Conservation (phyloP, 2,888 invertebrate species). For the Reticulitermes lucifugus region DNA sequence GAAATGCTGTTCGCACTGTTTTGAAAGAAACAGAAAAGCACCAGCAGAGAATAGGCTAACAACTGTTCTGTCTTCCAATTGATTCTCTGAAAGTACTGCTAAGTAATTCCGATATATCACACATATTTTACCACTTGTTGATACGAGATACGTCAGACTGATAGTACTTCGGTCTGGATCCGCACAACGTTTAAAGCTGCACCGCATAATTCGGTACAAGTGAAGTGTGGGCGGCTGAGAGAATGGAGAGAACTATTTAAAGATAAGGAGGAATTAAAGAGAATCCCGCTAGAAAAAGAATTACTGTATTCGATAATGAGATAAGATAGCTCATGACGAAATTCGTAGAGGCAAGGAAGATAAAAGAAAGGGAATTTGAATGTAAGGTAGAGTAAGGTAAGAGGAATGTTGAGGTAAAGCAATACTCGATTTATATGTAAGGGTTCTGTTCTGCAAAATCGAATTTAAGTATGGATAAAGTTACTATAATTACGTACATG, state of each 20-base stretch:
- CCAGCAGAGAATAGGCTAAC: too few relatives aligned
- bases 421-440: too few relatives aligned
- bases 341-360: neutral
- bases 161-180: neutral
- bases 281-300: neutral
- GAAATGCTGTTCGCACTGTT: too few relatives aligned
- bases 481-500: too few relatives aligned
- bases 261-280: neutral
- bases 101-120: neutral
- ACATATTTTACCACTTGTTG: neutral
- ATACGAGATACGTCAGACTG: neutral
- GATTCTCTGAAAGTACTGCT: neutral
- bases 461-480: too few relatives aligned
- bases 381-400: too few relatives aligned
- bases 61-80: too few relatives aligned
- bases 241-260: neutral
- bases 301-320: neutral
- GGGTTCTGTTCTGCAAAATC: too few relatives aligned
- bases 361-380: neutral
- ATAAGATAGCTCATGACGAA: neutral
- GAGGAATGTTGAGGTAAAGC: too few relatives aligned
- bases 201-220: neutral
- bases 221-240: neutral
- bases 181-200: neutral
- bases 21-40: too few relatives aligned